Evolutionary conservation across 92 coral and sea anemone species (phyloP).

Genomic region (Zoanthus sociatus): DNA sequence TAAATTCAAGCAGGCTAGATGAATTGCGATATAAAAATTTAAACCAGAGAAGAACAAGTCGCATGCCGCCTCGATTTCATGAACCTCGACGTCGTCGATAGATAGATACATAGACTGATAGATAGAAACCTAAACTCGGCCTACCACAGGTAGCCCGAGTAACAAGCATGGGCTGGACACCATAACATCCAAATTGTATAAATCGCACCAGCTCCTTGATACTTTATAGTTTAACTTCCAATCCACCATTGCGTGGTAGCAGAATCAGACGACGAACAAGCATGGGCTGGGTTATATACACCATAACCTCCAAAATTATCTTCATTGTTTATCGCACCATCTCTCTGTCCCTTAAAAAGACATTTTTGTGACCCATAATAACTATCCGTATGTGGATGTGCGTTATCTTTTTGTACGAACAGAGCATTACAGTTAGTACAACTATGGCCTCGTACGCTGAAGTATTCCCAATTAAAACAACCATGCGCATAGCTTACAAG

Average conservation of each 20-base stretch:
- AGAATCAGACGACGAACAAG: conserved; percentile 29
- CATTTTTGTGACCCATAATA: not conserved
- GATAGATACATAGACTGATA: no score
- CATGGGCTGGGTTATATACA: not conserved
- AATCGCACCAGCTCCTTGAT: not conserved
- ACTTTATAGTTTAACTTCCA: not conserved
- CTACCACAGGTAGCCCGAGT: no score
- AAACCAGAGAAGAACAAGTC: no score
- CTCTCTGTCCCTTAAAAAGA: not conserved
- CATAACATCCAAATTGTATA: no score
- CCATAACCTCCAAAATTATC: not conserved
- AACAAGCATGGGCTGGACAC: no score
- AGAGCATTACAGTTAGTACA: conserved; percentile 7
- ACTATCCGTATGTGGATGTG: not conserved
- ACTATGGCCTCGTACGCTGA: conserved; percentile 17
- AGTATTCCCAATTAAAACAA: not conserved
- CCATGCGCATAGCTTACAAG: not conserved
- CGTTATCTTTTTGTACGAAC: not conserved
- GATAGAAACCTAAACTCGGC: no score
- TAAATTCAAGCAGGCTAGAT: no score
- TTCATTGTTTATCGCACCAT: not conserved
- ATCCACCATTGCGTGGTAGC: conserved; percentile 43
- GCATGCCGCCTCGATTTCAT: no score
- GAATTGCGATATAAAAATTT: no score
- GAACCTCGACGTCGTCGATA: no score